phyloP scores from a whole-genome alignment of 2,888 invertebrate genomes.

The Candidula unifasciata region DNA sequence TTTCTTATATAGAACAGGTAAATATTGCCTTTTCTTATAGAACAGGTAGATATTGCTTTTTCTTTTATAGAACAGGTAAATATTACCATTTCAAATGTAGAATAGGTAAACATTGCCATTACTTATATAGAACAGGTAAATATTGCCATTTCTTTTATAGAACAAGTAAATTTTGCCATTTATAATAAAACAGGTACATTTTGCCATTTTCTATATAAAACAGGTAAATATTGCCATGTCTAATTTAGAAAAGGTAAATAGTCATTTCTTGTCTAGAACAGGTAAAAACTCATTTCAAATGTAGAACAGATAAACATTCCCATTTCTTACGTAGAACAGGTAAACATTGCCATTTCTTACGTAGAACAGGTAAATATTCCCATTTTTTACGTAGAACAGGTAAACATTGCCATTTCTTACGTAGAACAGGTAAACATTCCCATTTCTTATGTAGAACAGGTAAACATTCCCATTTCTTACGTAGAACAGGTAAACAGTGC shows the following conservation, averaged over 20 bases:
- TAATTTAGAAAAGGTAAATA: not conserved
- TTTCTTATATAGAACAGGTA: too few relatives aligned
- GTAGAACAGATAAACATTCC: slow-evolving; percentile 91
- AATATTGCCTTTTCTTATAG: not conserved
- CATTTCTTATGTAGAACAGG: not conserved
- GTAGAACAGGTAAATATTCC: slow-evolving; percentile 84
- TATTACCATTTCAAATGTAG: not conserved
- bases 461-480: not conserved
- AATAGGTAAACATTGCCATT: not conserved
- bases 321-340: slow-evolving; percentile 90
- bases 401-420: not conserved
- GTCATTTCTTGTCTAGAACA: too few relatives aligned
- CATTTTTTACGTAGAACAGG: not conserved
- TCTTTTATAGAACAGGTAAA: not conserved
- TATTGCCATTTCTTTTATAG: too few relatives aligned
- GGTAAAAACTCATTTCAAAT: too few relatives aligned
- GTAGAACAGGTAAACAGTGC: not conserved
- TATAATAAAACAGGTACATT: not conserved
- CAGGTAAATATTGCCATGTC: not conserved
- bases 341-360: slow-evolving; percentile 87
- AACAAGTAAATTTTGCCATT: too few relatives aligned
- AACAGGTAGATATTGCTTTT: not conserved
- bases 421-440: not conserved
- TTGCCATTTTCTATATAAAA: not conserved
- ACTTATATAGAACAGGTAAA: too few relatives aligned